A percentile compares a stretch with the other conserved stretches of the same genome.
Conservation (phyloP, 2,888 invertebrate genomes). For the Lymantria monacha region DNA sequence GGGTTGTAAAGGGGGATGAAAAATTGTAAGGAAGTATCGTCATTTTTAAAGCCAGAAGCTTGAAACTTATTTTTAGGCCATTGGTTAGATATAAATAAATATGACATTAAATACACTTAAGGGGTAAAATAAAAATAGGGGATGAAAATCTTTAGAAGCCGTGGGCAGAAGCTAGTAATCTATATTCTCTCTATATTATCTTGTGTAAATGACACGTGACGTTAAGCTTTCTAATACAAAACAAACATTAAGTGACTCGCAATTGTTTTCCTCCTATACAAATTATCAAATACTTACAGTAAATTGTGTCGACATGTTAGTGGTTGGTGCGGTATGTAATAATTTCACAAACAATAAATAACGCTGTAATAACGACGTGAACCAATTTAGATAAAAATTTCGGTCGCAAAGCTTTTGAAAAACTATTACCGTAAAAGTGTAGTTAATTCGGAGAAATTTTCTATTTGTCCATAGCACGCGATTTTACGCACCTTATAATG, state of each 20-base stretch:
- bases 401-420: slow-evolving; percentile 40
- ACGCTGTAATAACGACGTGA: slow-evolving; percentile 25
- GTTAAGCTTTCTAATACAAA: no score
- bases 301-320: slow-evolving; percentile 2
- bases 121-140: no score
- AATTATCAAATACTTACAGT: background rate
- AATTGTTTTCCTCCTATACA: background rate
- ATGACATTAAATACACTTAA: no score
- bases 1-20: no score
- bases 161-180: no score
- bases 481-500: slow-evolving; percentile 26
- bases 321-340: slow-evolving; percentile 10
- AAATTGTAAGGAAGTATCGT: no score
- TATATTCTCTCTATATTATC: no score
- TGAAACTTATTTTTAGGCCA: no score
- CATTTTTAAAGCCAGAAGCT: no score
- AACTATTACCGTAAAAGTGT: slow-evolving; percentile 54
- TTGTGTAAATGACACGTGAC: no score
- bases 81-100: no score
- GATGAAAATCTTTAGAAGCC: no score
- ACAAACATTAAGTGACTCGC: background rate
- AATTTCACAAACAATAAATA: slow-evolving; percentile 22
- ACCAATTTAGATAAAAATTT: slow-evolving; percentile 45
- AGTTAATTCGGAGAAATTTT: slow-evolving; percentile 49
- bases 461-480: slow-evolving; percentile 56